phyloP scores from a whole-genome alignment of 1,140 invertebrate genomes.

The Thaumatotibia leucotreta region DNA sequence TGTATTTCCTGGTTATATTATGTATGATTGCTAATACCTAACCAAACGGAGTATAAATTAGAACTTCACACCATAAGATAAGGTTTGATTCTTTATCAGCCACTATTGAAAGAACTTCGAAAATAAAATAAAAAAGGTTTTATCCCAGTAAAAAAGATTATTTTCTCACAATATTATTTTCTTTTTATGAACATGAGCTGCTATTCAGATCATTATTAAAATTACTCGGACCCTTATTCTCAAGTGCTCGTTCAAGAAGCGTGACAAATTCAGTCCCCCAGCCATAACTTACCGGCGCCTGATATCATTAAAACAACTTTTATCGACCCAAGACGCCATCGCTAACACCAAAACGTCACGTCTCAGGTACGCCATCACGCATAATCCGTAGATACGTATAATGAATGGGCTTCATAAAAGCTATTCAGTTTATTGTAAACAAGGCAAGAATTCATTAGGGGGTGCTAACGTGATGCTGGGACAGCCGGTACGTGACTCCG shows the following conservation, averaged over 20 bases:
- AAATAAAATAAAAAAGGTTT: too few species aligned
- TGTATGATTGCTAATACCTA: too few species aligned
- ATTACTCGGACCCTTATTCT: too few species aligned
- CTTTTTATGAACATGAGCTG: too few species aligned
- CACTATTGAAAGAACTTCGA: too few species aligned
- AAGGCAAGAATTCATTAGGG: conserved; percentile 52
- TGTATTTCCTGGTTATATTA: too few species aligned
- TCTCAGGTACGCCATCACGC: conserved; percentile 38
- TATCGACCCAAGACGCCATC: background rate
- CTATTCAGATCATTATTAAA: too few species aligned
- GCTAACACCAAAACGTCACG: conserved; percentile 38
- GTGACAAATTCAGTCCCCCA: background rate
- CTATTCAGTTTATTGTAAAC: conserved; percentile 54
- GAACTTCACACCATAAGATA: too few species aligned
- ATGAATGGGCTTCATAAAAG: conserved; percentile 48
- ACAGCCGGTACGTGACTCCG: conserved; percentile 37
- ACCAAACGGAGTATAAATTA: too few species aligned
- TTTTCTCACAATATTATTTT: too few species aligned
- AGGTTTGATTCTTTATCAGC: too few species aligned
- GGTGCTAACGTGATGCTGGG: conserved; percentile 15
- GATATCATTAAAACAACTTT: background rate
- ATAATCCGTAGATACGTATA: conserved; percentile 45
- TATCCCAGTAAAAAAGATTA: too few species aligned
- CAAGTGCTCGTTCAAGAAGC: background rate
- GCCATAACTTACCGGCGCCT: background rate